Conservation (phyloP, 2,888 invertebrate genomes). For the Ophion ventricosus region DNA sequence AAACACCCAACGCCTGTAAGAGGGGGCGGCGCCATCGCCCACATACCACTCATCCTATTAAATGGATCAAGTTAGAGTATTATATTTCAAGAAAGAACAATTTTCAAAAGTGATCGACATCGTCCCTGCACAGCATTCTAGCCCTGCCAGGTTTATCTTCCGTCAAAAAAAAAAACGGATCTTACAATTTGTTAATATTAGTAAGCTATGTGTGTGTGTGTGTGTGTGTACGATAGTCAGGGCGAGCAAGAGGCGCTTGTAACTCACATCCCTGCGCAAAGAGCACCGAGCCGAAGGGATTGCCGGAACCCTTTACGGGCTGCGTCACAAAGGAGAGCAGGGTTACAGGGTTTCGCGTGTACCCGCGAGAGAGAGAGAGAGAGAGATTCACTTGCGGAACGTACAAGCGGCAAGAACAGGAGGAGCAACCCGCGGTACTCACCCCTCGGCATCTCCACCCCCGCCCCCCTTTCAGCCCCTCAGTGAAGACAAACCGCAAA, state of each 20-base stretch:
- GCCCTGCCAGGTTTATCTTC: neutral
- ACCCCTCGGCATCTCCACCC: slow-evolving; percentile 25
- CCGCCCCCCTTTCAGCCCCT: slow-evolving; percentile 25
- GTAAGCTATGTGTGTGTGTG: neutral
- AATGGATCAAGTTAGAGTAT: too few relatives aligned
- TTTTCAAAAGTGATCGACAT: neutral
- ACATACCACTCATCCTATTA: too few relatives aligned
- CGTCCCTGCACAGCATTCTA: neutral
- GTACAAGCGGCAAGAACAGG: slow-evolving; percentile 50
- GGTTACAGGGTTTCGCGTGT: slow-evolving; percentile 64
- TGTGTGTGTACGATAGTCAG: slow-evolving; percentile 35
- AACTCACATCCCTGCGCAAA: slow-evolving; percentile 46
- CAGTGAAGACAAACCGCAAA: slow-evolving; percentile 39
- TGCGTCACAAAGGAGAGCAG: slow-evolving; percentile 78
- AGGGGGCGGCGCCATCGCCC: too few relatives aligned
- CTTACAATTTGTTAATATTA: neutral
- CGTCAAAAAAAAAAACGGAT: neutral
- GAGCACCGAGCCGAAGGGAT: slow-evolving; percentile 62
- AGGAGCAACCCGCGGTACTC: slow-evolving; percentile 4
- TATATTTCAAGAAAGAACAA: neutral
- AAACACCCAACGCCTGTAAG: too few relatives aligned
- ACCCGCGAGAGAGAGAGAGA: too few relatives aligned
- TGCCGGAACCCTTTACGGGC: slow-evolving; percentile 77
- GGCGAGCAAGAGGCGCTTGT: slow-evolving; percentile 30
- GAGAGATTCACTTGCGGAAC: slow-evolving; percentile 54